Conservation (phyloP, 1,140 invertebrate species). For the Bombus cullumanus region DNA sequence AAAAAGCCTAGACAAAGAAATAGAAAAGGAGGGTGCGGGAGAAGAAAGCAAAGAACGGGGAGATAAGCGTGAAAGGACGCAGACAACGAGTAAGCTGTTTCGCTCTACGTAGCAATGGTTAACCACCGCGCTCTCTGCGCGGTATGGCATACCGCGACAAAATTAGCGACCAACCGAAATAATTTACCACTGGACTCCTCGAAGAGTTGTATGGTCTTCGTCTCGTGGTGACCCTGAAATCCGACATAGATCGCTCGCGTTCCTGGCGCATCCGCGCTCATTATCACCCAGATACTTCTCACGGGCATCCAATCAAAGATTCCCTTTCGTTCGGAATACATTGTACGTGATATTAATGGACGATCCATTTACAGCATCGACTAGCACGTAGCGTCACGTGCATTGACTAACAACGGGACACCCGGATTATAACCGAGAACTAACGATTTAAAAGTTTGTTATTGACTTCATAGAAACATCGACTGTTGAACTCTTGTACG, state of each 20-base stretch:
- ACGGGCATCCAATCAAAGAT: not conserved
- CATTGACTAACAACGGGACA: not conserved
- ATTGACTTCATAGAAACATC: not conserved
- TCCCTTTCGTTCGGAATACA: not conserved
- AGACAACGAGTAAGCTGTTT: not conserved
- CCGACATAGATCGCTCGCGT: constrained; percentile 28
- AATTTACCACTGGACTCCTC: constrained; percentile 55
- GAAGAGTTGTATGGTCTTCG: constrained; percentile 48
- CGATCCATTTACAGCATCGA: not conserved
- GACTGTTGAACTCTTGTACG: not conserved
- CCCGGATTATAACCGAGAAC: not conserved
- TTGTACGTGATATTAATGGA: not conserved
- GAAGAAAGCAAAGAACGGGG: not conserved
- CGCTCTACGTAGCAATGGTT: constrained; percentile 24
- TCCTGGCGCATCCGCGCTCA: not conserved
- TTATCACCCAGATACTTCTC: not conserved
- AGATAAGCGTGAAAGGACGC: not conserved
- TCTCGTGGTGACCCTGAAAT: constrained; percentile 57
- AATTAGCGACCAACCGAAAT: constrained; percentile 65
- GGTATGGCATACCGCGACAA: constrained; percentile 54
- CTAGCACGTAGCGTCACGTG: not conserved
- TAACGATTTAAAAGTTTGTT: not conserved
- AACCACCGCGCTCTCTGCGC: constrained; percentile 18
- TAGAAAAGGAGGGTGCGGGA: not conserved
- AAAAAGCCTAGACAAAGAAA: constrained; percentile 14